These are phyloP conservation scores for Stegana nigrithorax DNA, from an alignment of 2,888 invertebrate species.

Conservation along the genomic window DNA sequence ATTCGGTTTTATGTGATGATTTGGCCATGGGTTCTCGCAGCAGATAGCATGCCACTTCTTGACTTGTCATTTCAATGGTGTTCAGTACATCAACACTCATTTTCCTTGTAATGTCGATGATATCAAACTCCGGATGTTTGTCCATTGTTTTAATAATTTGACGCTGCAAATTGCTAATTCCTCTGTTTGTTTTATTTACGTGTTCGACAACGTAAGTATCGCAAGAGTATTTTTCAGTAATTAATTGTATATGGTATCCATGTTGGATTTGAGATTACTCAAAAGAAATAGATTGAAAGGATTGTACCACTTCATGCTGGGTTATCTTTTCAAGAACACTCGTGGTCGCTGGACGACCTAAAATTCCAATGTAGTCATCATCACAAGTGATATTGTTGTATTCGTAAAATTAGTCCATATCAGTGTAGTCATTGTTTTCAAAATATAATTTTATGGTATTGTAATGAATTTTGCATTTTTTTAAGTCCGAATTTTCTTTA, in stretches of 20 bases:
- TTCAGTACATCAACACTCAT: constrained; percentile 57
- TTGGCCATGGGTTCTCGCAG: constrained; percentile 35
- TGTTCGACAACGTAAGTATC: constrained; percentile 66
- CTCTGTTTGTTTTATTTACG: constrained; percentile 61
- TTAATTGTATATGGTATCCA: constrained; percentile 55
- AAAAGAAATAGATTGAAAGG: constrained; percentile 64
- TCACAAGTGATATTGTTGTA: background rate
- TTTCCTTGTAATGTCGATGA: constrained; percentile 41
- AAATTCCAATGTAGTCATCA: background rate
- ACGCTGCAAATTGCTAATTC: constrained; percentile 50
- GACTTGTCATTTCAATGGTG: constrained; percentile 61
- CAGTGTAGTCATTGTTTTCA: background rate
- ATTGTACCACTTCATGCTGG: constrained; percentile 63
- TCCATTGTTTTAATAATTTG: constrained; percentile 49
- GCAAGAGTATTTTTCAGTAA: constrained; percentile 61
- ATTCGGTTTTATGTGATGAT: constrained; percentile 2
- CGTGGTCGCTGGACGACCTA: constrained; percentile 56
- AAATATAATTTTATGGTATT: constrained; percentile 1
- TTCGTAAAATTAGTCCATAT: constrained; percentile 8
- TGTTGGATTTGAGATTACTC: constrained; percentile 56
- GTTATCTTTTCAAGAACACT: constrained; percentile 55
- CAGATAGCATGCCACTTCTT: constrained; percentile 54
- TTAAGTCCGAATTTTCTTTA: constrained; percentile 1
- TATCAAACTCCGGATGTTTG: constrained; percentile 60
- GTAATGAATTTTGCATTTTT: background rate